phyloP scores from a whole-genome alignment of 2,797 vertebrate species.

The Amphiprion clarkii region DNA sequence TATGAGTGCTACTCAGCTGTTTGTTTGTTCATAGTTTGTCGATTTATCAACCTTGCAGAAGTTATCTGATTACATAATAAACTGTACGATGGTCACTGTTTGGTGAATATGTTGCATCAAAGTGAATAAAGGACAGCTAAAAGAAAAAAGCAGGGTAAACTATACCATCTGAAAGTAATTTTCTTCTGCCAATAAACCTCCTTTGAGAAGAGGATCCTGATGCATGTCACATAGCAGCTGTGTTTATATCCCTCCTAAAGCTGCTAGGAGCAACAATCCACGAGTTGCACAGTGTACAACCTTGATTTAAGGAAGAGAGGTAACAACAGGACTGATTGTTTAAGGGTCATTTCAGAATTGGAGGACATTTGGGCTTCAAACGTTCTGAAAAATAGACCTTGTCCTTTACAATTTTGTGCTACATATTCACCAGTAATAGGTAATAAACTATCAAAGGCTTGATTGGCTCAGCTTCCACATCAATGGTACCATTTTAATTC shows the following conservation, averaged over 20 bases:
- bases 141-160: constrained; percentile 3
- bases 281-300: neutral
- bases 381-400: too few relatives aligned
- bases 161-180: constrained; percentile 53
- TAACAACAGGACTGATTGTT: neutral
- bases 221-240: neutral
- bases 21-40: neutral
- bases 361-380: too few relatives aligned
- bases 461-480: too few relatives aligned
- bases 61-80: neutral
- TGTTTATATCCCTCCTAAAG: constrained; percentile 28
- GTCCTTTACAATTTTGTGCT: too few relatives aligned
- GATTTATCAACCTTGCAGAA: constrained; percentile 9
- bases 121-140: neutral
- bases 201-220: constrained; percentile 13
- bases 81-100: neutral
- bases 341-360: too few relatives aligned
- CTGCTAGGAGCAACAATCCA: neutral
- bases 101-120: constrained; percentile 10
- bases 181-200: constrained; percentile 12
- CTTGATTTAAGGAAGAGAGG: neutral
- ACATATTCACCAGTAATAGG: too few relatives aligned
- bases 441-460: too few relatives aligned
- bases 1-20: neutral
- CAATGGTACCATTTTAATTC: too few relatives aligned